phyloP scores from a whole-genome alignment of 2,888 invertebrate species.

The Lacanobia wlatinum region DNA sequence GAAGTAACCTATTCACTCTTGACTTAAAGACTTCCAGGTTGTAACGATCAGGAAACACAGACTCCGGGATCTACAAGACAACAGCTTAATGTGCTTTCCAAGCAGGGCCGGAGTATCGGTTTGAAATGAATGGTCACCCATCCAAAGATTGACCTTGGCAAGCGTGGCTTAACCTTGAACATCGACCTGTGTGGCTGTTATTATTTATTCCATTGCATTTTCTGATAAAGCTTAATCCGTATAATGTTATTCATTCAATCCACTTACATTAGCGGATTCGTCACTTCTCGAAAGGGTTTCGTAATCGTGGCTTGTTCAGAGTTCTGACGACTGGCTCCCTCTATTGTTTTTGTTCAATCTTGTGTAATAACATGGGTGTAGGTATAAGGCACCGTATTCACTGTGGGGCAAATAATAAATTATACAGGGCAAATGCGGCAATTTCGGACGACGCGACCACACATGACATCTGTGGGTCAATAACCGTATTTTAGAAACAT shows the following conservation, averaged over 20 bases:
- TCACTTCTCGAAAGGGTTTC: constrained; percentile 65
- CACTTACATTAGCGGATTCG: constrained; percentile 54
- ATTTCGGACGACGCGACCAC: too few species aligned
- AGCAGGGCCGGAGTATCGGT: too few species aligned
- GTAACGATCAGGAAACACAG: too few species aligned
- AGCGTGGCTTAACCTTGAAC: background rate
- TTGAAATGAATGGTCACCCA: too few species aligned
- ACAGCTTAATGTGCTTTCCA: too few species aligned
- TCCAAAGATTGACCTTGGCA: background rate
- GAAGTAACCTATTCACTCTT: too few species aligned
- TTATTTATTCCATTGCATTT: background rate
- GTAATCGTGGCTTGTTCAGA: constrained; percentile 65
- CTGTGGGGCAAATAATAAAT: background rate
- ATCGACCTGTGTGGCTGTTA: background rate
- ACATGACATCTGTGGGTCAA: too few species aligned
- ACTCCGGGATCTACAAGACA: too few species aligned
- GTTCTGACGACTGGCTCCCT: constrained; percentile 65
- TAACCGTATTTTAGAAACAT: too few species aligned
- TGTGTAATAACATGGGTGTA: constrained; percentile 62
- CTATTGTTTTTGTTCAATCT: constrained; percentile 75
- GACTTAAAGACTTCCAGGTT: too few species aligned
- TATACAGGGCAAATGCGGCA: too few species aligned
- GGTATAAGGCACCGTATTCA: constrained; percentile 4
- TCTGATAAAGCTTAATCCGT: constrained; percentile 8
- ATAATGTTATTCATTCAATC: constrained; percentile 52